Conservation (phyloP, 2,888 invertebrate species). For the Globia sparganii region DNA sequence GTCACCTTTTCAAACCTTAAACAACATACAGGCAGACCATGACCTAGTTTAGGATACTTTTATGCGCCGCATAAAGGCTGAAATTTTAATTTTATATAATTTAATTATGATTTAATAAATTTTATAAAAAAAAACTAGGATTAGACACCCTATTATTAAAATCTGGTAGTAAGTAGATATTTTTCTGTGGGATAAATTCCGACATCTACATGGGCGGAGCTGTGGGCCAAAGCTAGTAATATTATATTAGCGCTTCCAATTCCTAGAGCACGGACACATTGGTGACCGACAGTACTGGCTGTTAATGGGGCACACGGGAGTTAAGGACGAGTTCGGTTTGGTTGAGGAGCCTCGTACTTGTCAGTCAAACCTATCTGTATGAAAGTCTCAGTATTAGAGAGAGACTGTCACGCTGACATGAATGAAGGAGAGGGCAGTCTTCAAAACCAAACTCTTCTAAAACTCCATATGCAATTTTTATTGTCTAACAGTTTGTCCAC, state of each 20-base stretch:
- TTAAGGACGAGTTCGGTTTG: not conserved
- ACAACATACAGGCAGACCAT: not conserved
- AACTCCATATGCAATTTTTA: not conserved
- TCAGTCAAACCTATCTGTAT: not conserved
- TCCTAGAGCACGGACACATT: not conserved
- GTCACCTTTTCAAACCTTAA: not conserved
- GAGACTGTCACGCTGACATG: not conserved
- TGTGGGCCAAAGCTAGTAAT: not conserved
- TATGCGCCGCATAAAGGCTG: too few relatives aligned
- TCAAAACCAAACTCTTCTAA: not conserved
- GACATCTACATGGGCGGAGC: not conserved
- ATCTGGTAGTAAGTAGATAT: not conserved
- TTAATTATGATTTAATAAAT: too few relatives aligned
- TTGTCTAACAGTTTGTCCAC: not conserved
- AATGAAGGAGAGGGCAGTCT: not conserved
- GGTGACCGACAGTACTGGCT: not conserved
- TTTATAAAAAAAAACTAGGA: too few relatives aligned
- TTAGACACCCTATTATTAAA: too few relatives aligned
- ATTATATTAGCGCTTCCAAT: not conserved
- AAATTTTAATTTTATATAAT: too few relatives aligned
- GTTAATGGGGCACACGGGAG: not conserved
- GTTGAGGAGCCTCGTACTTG: not conserved
- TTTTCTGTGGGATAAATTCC: not conserved
- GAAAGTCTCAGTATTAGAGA: not conserved
- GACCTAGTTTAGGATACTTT: not conserved